Base-by-base conservation (phyloP, 2,888 invertebrate genomes). In the Osmoderma eremita region DNA sequence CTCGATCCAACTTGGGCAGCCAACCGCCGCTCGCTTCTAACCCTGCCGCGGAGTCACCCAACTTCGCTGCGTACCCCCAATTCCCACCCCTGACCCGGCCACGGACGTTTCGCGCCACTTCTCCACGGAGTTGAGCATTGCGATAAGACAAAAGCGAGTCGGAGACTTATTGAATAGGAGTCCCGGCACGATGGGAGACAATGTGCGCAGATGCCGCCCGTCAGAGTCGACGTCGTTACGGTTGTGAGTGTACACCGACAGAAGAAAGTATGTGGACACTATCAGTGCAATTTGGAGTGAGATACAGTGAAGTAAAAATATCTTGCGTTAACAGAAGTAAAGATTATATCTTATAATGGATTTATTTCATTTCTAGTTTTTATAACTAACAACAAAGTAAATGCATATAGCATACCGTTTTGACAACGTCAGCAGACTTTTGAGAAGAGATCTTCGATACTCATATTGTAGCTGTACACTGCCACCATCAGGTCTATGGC, bases 151-250 rank as follows among this genome's bases (percentile, higher is more conserved):
- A 74, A 75, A 74, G 74, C 75, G 74, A 76, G 75, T 77, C 76
- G 74, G 73, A 74, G 75, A 75, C 76, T 76, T 76, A 77, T 77
- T 76, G 77, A 78, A 77, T 76, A 75, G 74, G 74, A 74, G 72
- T 72, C 72, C 70, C n/a, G 53, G 74, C 73, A 73, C 76, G 75
- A 63, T 67, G 24, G 49, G 63, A 63, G 54, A 56, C 63, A 67
- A 58, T 42, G 48, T 63, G 67, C 67, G 67, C 67, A 67, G 67
- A 63, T 67, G 67, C 63, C 67, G 67, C 6, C 22, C 42, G 22
- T 56, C 56, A 54, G 24, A 24, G 42, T 15, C 24, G 58, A 42
- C 24, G 58, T 22, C 24, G 58, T 58, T 42, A 58, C 22, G 42
- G 58, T 53, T 30, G 10, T n/a, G n/a, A n/a, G n/a, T n/a, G 30